Base-by-base conservation (phyloP, 30 jellyfish, hydroid and myxozoan species). In the Turritopsis dohrnii region DNA sequence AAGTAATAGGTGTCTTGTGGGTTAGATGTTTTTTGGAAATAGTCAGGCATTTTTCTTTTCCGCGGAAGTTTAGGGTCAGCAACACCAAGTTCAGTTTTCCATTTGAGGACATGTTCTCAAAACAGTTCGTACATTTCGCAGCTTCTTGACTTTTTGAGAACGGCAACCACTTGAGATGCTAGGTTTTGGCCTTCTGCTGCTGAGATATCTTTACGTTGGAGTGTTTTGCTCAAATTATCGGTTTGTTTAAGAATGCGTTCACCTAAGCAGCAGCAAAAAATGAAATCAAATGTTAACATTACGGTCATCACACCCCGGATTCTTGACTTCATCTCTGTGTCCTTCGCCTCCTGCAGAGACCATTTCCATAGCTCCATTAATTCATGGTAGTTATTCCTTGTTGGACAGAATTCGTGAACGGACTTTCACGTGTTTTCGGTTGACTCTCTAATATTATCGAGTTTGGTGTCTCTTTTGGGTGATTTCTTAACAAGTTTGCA, bases 61-160 rank as follows among this genome's bases (percentile, higher is more conserved):
- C 89, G 84, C 30, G 96, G 93, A 26, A 88, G 95, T 76, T 65
- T 88, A 54, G 95, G 89, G 21, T 88, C 96, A 74, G 91, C 79
- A 86, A 84, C 95, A 76, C 90, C 79, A 5, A 77, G 65, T 79
- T 83, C 86, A 65, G 91, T 60, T 76, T 84, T 71, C 54, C 95
- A 52, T 87, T 87, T 72, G 30, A 69, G 28, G 21, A 81, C 90
- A 79, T 79, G 89, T 73, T 85, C 93, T 88, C 94, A 87, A 73
- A 74, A 87, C 66, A 41, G 31, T 82, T 83, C 93, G 71, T 82
- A 81, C 75, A 80, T 80, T 52, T 80, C 87, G 27, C 28, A 21
- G 87, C 87, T 54, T 60, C 87, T 20, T 29, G 41, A 16, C 28
- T 80, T n/a, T n/a, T n/a, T n/a, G n/a, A n/a, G n/a, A n/a, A n/a